Evolutionary conservation across 2,113 vertebrate species (phyloP).

Genomic region (Coturnix japonica): DNA sequence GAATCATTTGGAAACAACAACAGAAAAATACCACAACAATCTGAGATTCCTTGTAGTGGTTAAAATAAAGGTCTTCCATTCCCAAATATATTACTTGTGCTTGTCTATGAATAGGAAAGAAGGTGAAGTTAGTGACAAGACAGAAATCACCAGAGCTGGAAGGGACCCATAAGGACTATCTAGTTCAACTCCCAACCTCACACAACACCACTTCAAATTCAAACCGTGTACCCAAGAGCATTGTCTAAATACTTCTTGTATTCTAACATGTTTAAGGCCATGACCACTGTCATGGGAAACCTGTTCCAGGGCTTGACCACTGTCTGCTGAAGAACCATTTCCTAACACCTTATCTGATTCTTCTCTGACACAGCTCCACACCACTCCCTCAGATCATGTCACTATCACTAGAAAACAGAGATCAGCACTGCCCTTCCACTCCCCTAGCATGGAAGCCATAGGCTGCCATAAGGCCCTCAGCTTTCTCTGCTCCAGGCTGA

Average conservation of each 20-base stretch:
- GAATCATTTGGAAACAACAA: neutral
- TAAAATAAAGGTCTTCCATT: neutral
- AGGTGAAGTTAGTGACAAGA: neutral
- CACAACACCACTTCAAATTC: neutral
- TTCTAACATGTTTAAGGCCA: too few species aligned
- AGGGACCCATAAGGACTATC: neutral
- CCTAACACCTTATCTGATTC: neutral
- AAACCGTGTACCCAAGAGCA: neutral
- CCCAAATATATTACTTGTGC: fast-evolving
- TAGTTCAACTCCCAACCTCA: neutral
- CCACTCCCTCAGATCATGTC: neutral
- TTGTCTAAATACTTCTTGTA: neutral
- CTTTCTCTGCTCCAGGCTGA: neutral
- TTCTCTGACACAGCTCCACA: neutral
- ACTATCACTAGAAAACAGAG: neutral
- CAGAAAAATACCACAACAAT: neutral
- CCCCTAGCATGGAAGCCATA: neutral
- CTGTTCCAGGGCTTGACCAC: neutral
- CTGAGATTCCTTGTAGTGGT: neutral
- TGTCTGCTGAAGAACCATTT: neutral
- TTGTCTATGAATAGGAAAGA: neutral
- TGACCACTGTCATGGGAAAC: neutral
- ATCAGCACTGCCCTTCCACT: neutral
- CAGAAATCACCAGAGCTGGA: neutral
- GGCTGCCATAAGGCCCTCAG: neutral